phyloP scores from a whole-genome alignment of 1,140 invertebrate genomes.

The Cydia amplana region DNA sequence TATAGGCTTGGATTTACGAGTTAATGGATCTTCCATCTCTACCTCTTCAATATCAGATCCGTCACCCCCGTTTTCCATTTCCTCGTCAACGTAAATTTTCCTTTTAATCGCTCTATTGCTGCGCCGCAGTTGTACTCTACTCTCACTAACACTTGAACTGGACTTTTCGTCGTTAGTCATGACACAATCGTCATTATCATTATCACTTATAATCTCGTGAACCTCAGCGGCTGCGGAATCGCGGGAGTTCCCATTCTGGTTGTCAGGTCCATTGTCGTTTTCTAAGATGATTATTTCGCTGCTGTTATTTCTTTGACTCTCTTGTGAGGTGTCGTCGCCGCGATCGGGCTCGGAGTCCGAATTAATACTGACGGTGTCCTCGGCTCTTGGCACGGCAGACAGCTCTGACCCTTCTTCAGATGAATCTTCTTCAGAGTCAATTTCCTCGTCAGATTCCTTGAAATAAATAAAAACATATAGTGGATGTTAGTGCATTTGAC shows the following conservation, averaged over 20 bases:
- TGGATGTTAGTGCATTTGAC: neutral
- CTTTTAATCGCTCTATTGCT: conserved; percentile 83
- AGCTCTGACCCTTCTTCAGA: conserved; percentile 43
- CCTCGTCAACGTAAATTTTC: conserved; percentile 82
- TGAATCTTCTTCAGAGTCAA: conserved; percentile 47
- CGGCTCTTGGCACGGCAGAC: conserved; percentile 43
- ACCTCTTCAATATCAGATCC: conserved; percentile 84
- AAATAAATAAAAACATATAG: conserved; percentile 33
- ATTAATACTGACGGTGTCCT: conserved; percentile 55
- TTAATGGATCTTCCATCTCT: conserved; percentile 81
- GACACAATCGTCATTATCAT: conserved; percentile 49
- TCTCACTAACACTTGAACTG: conserved; percentile 43
- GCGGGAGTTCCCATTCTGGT: conserved; percentile 46
- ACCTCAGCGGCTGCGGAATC: conserved; percentile 48
- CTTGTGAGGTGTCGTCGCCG: conserved; percentile 49
- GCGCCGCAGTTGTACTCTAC: conserved; percentile 78
- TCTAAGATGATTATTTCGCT: conserved; percentile 47
- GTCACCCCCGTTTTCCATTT: conserved; percentile 82
- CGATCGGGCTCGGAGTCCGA: conserved; percentile 51
- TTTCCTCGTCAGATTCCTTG: conserved; percentile 47
- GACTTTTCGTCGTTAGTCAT: conserved; percentile 51
- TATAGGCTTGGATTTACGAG: conserved; percentile 79
- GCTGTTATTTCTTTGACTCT: conserved; percentile 46
- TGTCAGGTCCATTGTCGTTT: conserved; percentile 43
- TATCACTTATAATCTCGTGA: conserved; percentile 56